These are phyloP conservation scores for Seriola rivoliana DNA, from an alignment of 2,113 vertebrate species.

Conservation along the genomic window DNA sequence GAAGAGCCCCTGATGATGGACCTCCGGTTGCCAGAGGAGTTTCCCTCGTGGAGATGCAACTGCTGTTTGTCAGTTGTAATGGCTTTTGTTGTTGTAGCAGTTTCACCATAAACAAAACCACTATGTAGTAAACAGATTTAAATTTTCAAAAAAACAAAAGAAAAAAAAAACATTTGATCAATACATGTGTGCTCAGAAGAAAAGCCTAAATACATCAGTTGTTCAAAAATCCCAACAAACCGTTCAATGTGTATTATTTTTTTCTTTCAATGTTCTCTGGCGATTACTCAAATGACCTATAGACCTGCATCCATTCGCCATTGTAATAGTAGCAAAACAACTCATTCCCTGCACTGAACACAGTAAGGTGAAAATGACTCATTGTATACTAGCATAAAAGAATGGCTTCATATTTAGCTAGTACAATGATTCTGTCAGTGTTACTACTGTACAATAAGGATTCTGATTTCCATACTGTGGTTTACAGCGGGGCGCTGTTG, in stretches of 20 bases:
- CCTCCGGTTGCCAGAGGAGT: constrained; percentile 4
- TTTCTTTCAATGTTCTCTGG: too few relatives aligned
- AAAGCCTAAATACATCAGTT: too few relatives aligned
- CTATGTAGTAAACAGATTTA: not conserved
- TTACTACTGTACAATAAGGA: not conserved
- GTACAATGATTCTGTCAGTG: not conserved
- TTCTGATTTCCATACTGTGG: not conserved
- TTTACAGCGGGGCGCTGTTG: not conserved
- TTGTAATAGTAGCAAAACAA: too few relatives aligned
- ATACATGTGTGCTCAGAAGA: too few relatives aligned
- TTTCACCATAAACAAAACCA: not conserved
- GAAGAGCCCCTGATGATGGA: not conserved
- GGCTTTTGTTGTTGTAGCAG: not conserved
- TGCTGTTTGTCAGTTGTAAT: not conserved
- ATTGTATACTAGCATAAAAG: not conserved
- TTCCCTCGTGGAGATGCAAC: not conserved
- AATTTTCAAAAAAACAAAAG: too few relatives aligned
- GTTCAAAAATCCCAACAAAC: too few relatives aligned
- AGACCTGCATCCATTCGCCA: too few relatives aligned
- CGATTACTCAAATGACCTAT: too few relatives aligned
- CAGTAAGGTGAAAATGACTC: not conserved
- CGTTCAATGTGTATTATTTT: too few relatives aligned
- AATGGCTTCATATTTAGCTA: not conserved
- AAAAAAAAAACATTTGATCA: too few relatives aligned
- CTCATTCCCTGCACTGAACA: too few relatives aligned